phyloP scores from a whole-genome alignment of 2,113 vertebrate species.

The Gallinago jamesoni region DNA sequence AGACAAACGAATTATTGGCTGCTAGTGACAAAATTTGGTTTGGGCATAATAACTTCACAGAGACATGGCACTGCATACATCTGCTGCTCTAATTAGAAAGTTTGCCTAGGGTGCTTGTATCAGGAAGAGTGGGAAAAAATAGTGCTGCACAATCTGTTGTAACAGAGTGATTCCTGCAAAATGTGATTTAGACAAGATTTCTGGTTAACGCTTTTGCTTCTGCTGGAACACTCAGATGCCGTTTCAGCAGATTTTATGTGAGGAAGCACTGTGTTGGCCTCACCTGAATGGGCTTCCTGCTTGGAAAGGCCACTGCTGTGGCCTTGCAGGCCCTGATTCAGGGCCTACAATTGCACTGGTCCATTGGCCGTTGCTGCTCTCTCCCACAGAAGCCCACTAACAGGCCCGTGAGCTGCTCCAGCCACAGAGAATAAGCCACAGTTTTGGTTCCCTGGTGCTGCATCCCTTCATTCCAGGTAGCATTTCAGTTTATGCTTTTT shows the following conservation, averaged over 20 bases:
- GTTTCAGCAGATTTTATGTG: not conserved
- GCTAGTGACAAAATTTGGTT: slow-evolving; percentile 53
- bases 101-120: slow-evolving; percentile 65
- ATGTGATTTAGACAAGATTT: slow-evolving; percentile 30
- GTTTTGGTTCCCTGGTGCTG: accelerated
- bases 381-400: not conserved
- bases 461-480: not conserved
- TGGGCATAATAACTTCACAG: slow-evolving; percentile 48
- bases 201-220: slow-evolving; percentile 25
- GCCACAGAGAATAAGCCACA: not conserved
- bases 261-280: not conserved
- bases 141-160: slow-evolving; percentile 52
- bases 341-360: not conserved
- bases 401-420: not conserved
- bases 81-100: slow-evolving; percentile 72
- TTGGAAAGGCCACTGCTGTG: not conserved
- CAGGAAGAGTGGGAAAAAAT: slow-evolving; percentile 42
- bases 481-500: not conserved
- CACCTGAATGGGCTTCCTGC: not conserved
- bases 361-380: not conserved
- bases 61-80: slow-evolving; percentile 59
- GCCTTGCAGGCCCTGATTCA: not conserved
- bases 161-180: slow-evolving; percentile 32
- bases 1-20: slow-evolving; percentile 58
- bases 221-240: not conserved